These are phyloP conservation scores for Remorina albescens DNA, from an alignment of 2,797 vertebrate species.

Conservation along the genomic window DNA sequence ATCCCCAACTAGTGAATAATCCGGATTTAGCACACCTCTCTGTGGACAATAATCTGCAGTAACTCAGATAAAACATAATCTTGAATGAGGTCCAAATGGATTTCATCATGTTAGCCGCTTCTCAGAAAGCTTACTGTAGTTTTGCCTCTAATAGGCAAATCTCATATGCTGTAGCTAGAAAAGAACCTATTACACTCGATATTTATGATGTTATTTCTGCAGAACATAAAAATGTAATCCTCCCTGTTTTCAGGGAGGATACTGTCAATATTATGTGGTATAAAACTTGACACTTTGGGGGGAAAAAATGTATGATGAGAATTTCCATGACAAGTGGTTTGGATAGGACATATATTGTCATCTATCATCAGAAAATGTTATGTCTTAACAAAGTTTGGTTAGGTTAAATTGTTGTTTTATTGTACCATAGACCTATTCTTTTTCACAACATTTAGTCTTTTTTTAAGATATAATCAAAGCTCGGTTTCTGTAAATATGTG, in stretches of 20 bases:
- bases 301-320: conserved; percentile 6
- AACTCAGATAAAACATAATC: conserved; percentile 81
- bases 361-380: neutral
- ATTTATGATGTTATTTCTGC: conserved; percentile 46
- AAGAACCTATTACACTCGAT: conserved; percentile 41
- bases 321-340: neutral
- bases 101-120: conserved; percentile 82
- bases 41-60: conserved; percentile 83
- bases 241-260: conserved; percentile 25
- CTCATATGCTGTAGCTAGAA: conserved; percentile 56
- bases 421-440: neutral
- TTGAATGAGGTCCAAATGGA: conserved; percentile 82
- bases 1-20: conserved; percentile 84
- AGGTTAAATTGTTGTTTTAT: conserved; percentile 4
- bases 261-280: conserved; percentile 6
- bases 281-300: too few species aligned
- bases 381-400: too few species aligned
- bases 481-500: neutral
- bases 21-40: conserved; percentile 86
- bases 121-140: conserved; percentile 61
- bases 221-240: conserved; percentile 47
- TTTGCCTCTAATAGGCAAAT: conserved; percentile 53
- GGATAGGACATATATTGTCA: neutral
- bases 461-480: neutral
- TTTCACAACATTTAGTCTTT: neutral